Evolutionary conservation across 2,113 vertebrate genomes (phyloP), one percentile per base, ranked within the genome.

Genomic region (Lagopus leucura): DNA sequence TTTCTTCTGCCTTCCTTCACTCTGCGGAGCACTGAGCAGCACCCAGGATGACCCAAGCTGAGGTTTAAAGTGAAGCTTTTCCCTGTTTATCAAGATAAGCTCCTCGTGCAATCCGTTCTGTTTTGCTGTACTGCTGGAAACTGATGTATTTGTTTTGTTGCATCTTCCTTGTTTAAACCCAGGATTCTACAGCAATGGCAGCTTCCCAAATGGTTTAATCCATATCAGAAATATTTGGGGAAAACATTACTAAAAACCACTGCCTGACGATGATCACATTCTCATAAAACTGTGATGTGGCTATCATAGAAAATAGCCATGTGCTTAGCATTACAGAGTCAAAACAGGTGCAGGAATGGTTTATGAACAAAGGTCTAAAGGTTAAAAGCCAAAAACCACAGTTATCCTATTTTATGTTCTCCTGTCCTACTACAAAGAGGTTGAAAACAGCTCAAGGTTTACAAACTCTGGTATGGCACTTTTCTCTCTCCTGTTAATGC

Each of bases 261-360:
- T 43, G 74, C 45, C 78, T 74, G 89, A 86, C 72, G 86, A 83
- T 22, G 42, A 20, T 81, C 82, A 60, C 25, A 82, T 57, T 81
- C 86, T 78, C 38, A 47, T 22, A 43, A 30, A 38, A 84, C 94
- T 95, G 40, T 92, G 93, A 96, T 93, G 93, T 94, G 93, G 91
- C 71, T 77, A 78, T 94, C 92, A 84, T 24, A 83, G 81, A 42
- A 40, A 70, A 78, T 0, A 52, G 84, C 90, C 96, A 97, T 79
- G 65, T 97, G 96, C 88, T 96, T 69, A 45, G 82, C 82, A 73
- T 95, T 97, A 95, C 55, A 42, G 82, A 96, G 89, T 38, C 94
- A 78, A 90, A 97, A 94, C 95, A 97, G 96, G 91, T 93, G 96
- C 93, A 93, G 74, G 73, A 86, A 77, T 76, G 64, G 74, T 93